Evolutionary conservation across 2,888 invertebrate genomes (phyloP).

Genomic region (Habroteleia sp.): DNA sequence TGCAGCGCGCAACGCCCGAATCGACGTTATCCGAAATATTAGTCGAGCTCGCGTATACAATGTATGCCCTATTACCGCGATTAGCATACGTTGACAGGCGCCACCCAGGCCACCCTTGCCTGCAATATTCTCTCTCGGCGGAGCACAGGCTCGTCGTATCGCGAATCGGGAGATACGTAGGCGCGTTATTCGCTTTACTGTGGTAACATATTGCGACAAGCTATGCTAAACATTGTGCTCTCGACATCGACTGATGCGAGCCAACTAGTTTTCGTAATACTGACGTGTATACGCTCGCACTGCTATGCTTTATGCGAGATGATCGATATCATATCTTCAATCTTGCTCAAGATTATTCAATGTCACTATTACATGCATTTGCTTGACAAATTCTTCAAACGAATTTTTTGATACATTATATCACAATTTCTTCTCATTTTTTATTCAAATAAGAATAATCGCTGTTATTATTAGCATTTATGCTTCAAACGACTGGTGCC

Average conservation of each 20-base stretch:
- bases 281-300: constrained; percentile 27
- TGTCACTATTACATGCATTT: constrained; percentile 28
- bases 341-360: constrained; percentile 45
- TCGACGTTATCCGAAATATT: constrained; percentile 78
- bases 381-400: constrained; percentile 25
- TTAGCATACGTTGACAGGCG: constrained; percentile 79
- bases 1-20: constrained; percentile 61
- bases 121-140: constrained; percentile 28
- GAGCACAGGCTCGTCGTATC: constrained; percentile 38
- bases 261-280: constrained; percentile 67
- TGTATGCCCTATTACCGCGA: constrained; percentile 78
- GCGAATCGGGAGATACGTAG: constrained; percentile 62
- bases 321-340: constrained; percentile 54
- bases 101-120: constrained; percentile 64
- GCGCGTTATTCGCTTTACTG: constrained; percentile 48
- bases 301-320: constrained; percentile 42
- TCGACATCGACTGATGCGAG: constrained; percentile 74
- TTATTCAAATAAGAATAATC: no score
- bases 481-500: no score
- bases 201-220: constrained; percentile 79
- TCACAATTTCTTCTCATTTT: no score
- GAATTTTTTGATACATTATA: constrained; percentile 8
- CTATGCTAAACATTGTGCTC: constrained; percentile 78
- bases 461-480: no score
- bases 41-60: constrained; percentile 71